Evolutionary conservation across 2,888 invertebrate species (phyloP).

Genomic region (Amiota mariae): DNA sequence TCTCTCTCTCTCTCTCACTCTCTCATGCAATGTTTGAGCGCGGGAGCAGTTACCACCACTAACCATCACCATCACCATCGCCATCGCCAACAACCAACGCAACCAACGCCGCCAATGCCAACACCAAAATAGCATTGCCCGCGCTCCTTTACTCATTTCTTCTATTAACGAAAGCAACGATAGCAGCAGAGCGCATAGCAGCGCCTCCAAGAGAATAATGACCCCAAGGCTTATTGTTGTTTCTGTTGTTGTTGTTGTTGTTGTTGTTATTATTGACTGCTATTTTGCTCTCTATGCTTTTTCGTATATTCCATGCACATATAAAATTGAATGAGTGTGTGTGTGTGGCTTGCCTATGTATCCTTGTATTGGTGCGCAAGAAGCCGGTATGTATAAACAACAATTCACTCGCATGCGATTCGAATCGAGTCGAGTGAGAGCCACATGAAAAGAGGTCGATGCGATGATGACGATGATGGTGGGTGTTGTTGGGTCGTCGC

Average conservation of each 20-base stretch:
- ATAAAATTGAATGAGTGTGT: slow-evolving; percentile 43
- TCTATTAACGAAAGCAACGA: background rate
- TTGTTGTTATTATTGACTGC: slow-evolving; percentile 64
- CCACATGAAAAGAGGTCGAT: slow-evolving; percentile 58
- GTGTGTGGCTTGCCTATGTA: slow-evolving; percentile 36
- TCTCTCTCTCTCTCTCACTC: slow-evolving; percentile 11
- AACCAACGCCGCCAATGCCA: slow-evolving; percentile 30
- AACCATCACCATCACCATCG: slow-evolving; percentile 46
- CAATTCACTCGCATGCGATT: slow-evolving; percentile 41
- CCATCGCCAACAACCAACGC: slow-evolving; percentile 24
- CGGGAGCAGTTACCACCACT: slow-evolving; percentile 65
- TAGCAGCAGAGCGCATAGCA: slow-evolving; percentile 13
- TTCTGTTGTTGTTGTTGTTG: slow-evolving; percentile 38
- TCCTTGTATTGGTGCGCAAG: slow-evolving; percentile 46
- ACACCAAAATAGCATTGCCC: slow-evolving; percentile 20
- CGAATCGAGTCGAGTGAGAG: slow-evolving; percentile 16
- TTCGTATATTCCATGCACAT: slow-evolving; percentile 31
- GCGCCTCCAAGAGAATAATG: slow-evolving; percentile 71
- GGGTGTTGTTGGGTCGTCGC: slow-evolving; percentile 50
- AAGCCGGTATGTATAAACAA: slow-evolving; percentile 69
- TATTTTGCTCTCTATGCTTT: slow-evolving; percentile 45
- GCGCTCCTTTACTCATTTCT: slow-evolving; percentile 41
- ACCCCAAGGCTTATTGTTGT: slow-evolving; percentile 71
- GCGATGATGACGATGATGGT: slow-evolving; percentile 48
- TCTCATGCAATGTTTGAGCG: slow-evolving; percentile 45